Evolutionary conservation across 2,113 vertebrate species (phyloP).

Genomic region (Polyodon spathula): DNA sequence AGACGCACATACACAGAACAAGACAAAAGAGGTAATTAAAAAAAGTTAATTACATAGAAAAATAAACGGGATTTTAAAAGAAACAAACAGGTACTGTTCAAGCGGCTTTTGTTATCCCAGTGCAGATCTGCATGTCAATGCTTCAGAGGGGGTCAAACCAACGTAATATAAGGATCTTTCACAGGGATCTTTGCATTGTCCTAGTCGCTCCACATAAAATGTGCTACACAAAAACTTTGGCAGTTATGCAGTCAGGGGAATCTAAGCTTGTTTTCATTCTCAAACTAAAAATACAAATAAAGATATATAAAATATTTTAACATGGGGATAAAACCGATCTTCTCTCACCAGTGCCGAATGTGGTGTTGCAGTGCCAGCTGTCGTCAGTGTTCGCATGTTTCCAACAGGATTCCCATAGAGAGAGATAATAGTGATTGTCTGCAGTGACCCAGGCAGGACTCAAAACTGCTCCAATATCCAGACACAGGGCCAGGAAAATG

Average conservation of each 20-base stretch:
- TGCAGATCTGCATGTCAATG: slow-evolving; percentile 16
- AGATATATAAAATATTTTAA: slow-evolving; percentile 25
- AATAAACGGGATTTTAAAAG: no score
- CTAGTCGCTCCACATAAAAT: no score
- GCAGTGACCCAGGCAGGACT: slow-evolving; percentile 97
- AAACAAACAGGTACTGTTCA: slow-evolving; percentile 11
- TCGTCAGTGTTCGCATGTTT: slow-evolving; percentile 64
- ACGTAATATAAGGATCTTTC: not conserved
- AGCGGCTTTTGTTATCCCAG: slow-evolving; percentile 40
- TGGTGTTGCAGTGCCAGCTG: slow-evolving; percentile 82
- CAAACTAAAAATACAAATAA: slow-evolving; percentile 9
- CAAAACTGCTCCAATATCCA: slow-evolving; percentile 84
- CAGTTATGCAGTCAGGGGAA: no score
- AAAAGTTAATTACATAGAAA: no score
- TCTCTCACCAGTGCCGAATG: slow-evolving; percentile 81
- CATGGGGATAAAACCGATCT: slow-evolving; percentile 11
- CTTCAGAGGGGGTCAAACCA: not conserved
- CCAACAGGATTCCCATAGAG: slow-evolving; percentile 87
- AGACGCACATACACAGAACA: no score
- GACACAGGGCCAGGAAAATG: slow-evolving; percentile 85
- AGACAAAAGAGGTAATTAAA: no score
- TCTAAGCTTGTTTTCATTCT: not conserved
- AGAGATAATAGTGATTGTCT: slow-evolving; percentile 86
- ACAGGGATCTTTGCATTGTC: no score
- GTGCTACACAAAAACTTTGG: no score